A percentile compares a stretch with the other conserved stretches of the same genome.
These are phyloP conservation scores for Macrophya annulata DNA, from an alignment of 2,888 invertebrate species.

Conservation along the genomic window DNA sequence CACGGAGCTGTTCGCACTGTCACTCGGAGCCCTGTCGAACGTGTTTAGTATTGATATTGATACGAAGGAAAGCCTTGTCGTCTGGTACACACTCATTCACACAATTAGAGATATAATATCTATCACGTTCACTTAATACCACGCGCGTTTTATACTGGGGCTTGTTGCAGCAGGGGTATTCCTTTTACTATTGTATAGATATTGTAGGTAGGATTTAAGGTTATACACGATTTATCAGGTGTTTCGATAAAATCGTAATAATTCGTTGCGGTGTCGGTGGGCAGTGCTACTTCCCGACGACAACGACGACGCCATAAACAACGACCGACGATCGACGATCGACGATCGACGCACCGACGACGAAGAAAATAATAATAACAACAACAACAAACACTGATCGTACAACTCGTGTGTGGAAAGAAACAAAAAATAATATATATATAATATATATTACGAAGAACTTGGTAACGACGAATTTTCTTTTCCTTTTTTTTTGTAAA, in stretches of 20 bases:
- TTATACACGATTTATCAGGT: conserved; percentile 19
- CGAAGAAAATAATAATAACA: neutral
- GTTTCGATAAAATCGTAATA: conserved; percentile 26
- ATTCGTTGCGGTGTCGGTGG: conserved; percentile 2
- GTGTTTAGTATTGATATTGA: conserved; percentile 11
- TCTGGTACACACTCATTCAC: conserved; percentile 14
- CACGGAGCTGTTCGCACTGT: conserved; percentile 45
- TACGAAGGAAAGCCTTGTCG: neutral
- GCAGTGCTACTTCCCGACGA: conserved; percentile 53
- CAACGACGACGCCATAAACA: conserved; percentile 67
- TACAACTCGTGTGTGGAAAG: neutral
- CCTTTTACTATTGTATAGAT: neutral
- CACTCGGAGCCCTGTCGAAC: conserved; percentile 29
- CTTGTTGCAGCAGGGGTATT: neutral
- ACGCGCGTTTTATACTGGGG: neutral
- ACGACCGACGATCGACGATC: conserved; percentile 66
- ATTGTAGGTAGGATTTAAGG: neutral
- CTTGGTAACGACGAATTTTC: conserved; percentile 1
- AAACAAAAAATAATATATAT: too few relatives aligned
- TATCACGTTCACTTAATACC: neutral
- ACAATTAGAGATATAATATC: conserved; percentile 17
- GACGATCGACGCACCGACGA: conserved; percentile 28
- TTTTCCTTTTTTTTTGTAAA: neutral
- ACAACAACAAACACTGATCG: neutral
- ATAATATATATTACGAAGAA: neutral